A percentile compares a stretch with the other conserved stretches of the same genome.
Conservation (phyloP, 2,113 vertebrate species). For the Perca schrenkii region DNA sequence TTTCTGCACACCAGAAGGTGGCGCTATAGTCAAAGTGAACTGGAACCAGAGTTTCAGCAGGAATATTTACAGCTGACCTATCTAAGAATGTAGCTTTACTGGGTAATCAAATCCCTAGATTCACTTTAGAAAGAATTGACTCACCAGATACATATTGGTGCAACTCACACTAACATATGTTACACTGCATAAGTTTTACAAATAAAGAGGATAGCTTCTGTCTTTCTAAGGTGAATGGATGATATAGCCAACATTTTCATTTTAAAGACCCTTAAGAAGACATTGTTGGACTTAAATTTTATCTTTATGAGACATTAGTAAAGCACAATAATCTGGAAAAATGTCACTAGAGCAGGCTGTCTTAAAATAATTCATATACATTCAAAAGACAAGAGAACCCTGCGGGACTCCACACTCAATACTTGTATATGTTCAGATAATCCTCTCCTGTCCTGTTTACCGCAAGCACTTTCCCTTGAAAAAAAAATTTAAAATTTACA, state of each 20-base stretch:
- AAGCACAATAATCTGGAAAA: neutral
- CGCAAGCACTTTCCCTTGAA: neutral
- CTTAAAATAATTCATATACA: neutral
- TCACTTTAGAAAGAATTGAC: neutral
- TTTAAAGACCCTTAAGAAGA: neutral
- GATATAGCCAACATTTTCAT: too few species aligned
- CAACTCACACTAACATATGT: neutral
- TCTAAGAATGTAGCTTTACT: neutral
- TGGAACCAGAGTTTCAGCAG: neutral
- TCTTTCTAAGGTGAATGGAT: neutral
- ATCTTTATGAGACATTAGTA: neutral
- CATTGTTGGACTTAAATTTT: neutral
- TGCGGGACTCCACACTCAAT: neutral
- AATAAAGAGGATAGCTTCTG: neutral
- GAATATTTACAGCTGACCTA: neutral
- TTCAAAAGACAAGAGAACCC: neutral
- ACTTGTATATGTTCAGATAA: neutral
- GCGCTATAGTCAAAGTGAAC: neutral
- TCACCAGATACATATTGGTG: neutral
- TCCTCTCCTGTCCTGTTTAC: neutral
- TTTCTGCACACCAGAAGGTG: neutral
- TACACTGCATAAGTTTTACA: neutral
- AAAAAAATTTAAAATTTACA: too few species aligned
- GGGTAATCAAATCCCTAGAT: neutral
- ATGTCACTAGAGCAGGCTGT: too few species aligned